Base-by-base conservation (phyloP, 2,888 invertebrate species). In the Osmoderma eremita region DNA sequence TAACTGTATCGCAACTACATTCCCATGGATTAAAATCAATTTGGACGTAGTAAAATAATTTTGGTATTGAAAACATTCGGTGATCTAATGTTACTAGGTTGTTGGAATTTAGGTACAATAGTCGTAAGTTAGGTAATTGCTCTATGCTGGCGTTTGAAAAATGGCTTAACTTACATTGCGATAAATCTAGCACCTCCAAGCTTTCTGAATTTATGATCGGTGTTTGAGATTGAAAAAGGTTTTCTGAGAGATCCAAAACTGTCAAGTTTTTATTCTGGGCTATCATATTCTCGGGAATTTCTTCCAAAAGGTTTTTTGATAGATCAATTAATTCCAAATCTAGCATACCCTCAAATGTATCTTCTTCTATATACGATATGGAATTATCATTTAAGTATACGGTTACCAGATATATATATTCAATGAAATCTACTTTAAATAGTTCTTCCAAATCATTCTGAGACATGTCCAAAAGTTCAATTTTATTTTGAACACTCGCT, bases 251-350 rank as follows among this genome's bases (percentile, higher is more conserved):
- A 69, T 79, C 78, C 49, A 82, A 65, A 15, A 79, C 63, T 20
- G 76, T 67, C 70, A 82, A 71, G 49, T 78, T 75, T 1, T 69
- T 67, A 65, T 81, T 77, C n/a, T 73, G 69, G 22, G 69, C 67
- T 41, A 82, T 75, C 13, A 81, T 63, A 17, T 73, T 68, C 22
- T 74, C 72, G 0, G 79, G 78, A 1, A 82, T 61, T 36, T 70
- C 69, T 56, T 75, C 77, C 30, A 82, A 63, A 22, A 77, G 69
- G 67, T 82, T 82, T 22, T 77, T 73, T 0, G 77, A 76, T 24
- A 82, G 70, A 71, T 81, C 80, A 8, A 82, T 72, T 67, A 78
- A 78, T 70, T 79, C 78, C 53, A 82, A 69, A 61, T 77, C 77
- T 51, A 75, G 75, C 39, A 82, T 64, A 24, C 74, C 72, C 13